Base-by-base conservation (phyloP, 2,888 invertebrate genomes). In the Drosophila tripunctata region DNA sequence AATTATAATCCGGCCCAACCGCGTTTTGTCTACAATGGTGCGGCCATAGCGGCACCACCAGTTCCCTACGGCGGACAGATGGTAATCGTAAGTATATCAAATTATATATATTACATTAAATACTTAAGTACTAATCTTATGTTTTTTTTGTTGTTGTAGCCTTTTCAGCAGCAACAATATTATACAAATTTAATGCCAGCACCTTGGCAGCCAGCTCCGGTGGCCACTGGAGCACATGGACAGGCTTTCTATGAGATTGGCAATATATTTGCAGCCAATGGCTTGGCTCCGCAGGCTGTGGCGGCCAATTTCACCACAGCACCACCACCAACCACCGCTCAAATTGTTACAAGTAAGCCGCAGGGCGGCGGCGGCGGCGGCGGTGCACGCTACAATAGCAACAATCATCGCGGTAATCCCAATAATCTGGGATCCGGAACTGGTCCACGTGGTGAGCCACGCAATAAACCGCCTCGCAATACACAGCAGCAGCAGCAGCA, bases 191-290 rank as follows among this genome's bases (percentile, higher is more conserved):
- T 94, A 90, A 92, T 94, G 90, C 80, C 88, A 12, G 92, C 92
- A 65, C 92, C 94, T 73, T 92, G 88, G 91, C 92, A 91, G 47
- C 84, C 91, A 35, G 89, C 91, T 15, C 88, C 91, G 47, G 90
- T 91, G 58, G 90, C 92, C 54, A 90, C 90, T 45, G 92, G 92
- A 50, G 89, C 92, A 43, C 91, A 92, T 65, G 89, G 91, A 51
- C 92, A 92, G 71, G 92, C 93, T 73, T 95, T 93, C 88, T 95
- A 94, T 84, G 95, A 95, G 76, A 93, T 95, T 87, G 93, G 94
- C 77, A 93, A 94, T 89, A 94, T 96, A 67, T 95, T 95, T 90
- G 93, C 95, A 66, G 93, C 95, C 83, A 96, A 95, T 90, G 95
- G 95, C 57, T 91, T 96, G 75, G 77, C 95, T 60, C 95, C 94